phyloP scores from a whole-genome alignment of 2,113 vertebrate species.

The Pseudopipra pipra region DNA sequence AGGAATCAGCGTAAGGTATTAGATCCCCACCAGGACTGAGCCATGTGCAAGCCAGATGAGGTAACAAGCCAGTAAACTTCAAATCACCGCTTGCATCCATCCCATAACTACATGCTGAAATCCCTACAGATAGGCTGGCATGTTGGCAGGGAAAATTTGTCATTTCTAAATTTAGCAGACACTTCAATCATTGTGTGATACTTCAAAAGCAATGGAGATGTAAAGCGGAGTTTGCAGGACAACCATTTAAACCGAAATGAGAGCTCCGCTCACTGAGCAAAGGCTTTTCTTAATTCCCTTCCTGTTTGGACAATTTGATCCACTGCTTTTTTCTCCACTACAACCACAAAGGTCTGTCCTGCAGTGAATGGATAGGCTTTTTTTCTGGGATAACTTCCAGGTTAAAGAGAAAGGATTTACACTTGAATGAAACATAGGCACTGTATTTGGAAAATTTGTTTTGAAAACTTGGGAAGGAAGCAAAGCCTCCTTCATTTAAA shows the following conservation, averaged over 20 bases:
- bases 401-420: slow-evolving; percentile 64
- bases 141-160: background rate
- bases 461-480: slow-evolving; percentile 65
- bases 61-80: background rate
- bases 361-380: slow-evolving; percentile 40
- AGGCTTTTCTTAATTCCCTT: slow-evolving; percentile 39
- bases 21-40: background rate
- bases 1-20: background rate
- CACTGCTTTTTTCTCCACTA: background rate
- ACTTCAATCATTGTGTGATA: background rate
- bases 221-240: background rate
- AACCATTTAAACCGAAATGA: background rate
- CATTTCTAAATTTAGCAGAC: slow-evolving; percentile 37
- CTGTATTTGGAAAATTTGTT: slow-evolving; percentile 55
- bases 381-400: slow-evolving; percentile 64
- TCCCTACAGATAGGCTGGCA: background rate
- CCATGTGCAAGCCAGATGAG: background rate
- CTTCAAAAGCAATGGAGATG: slow-evolving; percentile 19
- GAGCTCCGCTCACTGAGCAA: background rate
- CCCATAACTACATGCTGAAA: background rate
- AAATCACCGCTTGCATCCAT: background rate
- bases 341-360: slow-evolving; percentile 12
- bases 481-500: slow-evolving; percentile 51
- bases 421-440: slow-evolving; percentile 60
- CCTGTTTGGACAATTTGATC: slow-evolving; percentile 39